Conservation (phyloP, 2,113 vertebrate genomes). For the Ceyx margarethae region DNA sequence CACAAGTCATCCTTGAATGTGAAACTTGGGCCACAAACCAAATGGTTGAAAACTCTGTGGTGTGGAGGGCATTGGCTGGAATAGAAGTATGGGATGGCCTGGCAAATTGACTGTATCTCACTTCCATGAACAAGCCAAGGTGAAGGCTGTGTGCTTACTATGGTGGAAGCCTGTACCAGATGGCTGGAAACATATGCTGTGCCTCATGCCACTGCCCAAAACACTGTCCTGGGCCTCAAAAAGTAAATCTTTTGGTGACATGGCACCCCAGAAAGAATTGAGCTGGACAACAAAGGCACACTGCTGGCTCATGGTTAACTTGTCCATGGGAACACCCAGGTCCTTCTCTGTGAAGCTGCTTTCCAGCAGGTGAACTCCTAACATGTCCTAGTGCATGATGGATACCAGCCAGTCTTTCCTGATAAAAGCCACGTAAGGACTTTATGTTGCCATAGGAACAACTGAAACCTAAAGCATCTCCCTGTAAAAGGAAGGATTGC, state of each 20-base stretch:
- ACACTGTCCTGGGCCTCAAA: not conserved
- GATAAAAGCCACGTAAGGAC: not conserved
- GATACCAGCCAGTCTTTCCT: not conserved
- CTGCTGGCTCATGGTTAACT: no score
- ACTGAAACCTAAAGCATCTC: not conserved
- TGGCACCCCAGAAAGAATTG: not conserved
- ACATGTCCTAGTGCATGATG: no score
- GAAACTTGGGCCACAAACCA: no score
- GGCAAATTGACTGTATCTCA: not conserved
- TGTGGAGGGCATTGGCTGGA: not conserved
- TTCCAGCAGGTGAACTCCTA: no score
- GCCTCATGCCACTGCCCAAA: not conserved
- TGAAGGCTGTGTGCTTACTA: not conserved
- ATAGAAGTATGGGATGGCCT: not conserved
- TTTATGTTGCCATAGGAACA: conserved; percentile 16
- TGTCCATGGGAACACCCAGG: no score
- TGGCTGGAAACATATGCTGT: not conserved
- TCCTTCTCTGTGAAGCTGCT: no score
- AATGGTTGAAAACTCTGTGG: not conserved
- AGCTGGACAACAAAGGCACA: not conserved
- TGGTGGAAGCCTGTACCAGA: not conserved
- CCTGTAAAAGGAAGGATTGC: not conserved
- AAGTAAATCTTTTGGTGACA: not conserved
- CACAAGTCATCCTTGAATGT: no score
- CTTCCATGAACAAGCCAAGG: not conserved